Evolutionary conservation across 2,888 invertebrate species (phyloP), one percentile per base, ranked within the genome.

Genomic region (Hydroisotoma schaefferi): DNA sequence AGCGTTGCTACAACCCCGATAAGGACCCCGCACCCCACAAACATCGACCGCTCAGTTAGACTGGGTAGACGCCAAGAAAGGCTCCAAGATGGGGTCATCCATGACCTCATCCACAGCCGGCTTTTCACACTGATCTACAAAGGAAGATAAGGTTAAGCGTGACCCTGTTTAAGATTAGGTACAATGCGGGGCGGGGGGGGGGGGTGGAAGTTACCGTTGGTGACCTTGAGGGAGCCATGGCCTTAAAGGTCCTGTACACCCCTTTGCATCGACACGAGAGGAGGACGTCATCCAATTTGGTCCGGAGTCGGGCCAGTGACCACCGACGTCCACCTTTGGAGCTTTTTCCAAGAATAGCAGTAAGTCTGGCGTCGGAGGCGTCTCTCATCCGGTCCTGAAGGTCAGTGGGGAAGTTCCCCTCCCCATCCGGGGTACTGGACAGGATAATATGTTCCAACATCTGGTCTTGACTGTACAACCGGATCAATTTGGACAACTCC

Each of bases 391-490:
- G 25, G 3, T 25, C 22, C 2, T 12, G n/a, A 25, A 49, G 18
- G 12, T 25, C 49, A 28, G 22, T 3, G 18, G 49, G 49, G 18
- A 49, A 49, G 28, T 49, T 29, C n/a, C 20, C 49, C 8, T 28
- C 15, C 6, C 20, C 6, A n/a, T n/a, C n/a, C n/a, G n/a, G n/a
- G n/a, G n/a, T n/a, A n/a, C n/a, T n/a, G n/a, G n/a, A n/a, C 8
- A 8, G 6, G n/a, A 47, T 6, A 20, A 25, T 25, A 8, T 47
- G 10, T 37, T 64, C 60, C 12, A 64, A 37, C 5, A 64, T 27
- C 4, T 22, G 55, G 22, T 64, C 63, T n/a, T 57, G 55, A 4
- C 49, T 43, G 40, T 49, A 64, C 2, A 57, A 37, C 1, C 63
- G 60, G 26, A 57, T 46, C 3, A 22, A 33, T 22, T 56, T 51